Evolutionary conservation across 2,113 vertebrate species (phyloP).

Genomic region (Lynx canadensis): DNA sequence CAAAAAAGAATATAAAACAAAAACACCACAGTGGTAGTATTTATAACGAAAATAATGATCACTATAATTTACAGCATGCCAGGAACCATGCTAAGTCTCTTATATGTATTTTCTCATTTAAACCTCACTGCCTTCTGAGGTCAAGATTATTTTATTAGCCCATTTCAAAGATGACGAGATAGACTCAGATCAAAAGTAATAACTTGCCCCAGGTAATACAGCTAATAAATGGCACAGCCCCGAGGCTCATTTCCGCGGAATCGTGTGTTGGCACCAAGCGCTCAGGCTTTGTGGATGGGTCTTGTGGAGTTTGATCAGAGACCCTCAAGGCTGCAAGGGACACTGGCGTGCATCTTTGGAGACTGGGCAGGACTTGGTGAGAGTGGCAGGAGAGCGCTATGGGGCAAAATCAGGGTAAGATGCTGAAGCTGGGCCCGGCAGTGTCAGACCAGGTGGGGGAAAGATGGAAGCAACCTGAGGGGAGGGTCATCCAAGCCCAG

Average conservation of each 20-base stretch:
- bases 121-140: background rate
- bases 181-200: background rate
- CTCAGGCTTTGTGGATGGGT: background rate
- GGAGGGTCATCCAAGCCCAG: background rate
- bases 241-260: fast-evolving
- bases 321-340: background rate
- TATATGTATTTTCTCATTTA: background rate
- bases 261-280: background rate
- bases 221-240: background rate
- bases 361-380: background rate
- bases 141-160: background rate
- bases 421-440: background rate
- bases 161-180: slow-evolving; percentile 28
- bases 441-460: background rate
- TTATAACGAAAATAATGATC: background rate
- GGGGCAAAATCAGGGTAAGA: background rate
- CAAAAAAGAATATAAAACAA: background rate
- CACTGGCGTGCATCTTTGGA: background rate
- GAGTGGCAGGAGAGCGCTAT: background rate
- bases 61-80: background rate
- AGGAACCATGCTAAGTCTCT: background rate
- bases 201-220: background rate
- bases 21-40: background rate
- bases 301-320: background rate
- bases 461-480: background rate